Percentiles rank a stretch among this genome's conserved stretches.
phyloP scores from a whole-genome alignment of 2,113 vertebrate genomes.

The Pygathrix nemaeus region DNA sequence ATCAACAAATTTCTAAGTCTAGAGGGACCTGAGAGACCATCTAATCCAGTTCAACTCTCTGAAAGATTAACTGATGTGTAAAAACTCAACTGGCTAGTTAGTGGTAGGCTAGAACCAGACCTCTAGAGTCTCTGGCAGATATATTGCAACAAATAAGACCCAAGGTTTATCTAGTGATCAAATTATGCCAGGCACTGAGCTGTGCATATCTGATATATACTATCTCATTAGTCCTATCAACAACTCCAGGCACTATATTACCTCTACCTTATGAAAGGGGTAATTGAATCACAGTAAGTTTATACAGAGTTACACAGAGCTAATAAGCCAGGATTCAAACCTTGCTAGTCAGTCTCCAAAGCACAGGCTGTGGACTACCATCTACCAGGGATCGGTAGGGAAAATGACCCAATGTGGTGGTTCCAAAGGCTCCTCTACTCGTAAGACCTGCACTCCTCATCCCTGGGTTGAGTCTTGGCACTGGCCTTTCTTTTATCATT shows the following conservation, averaged over 20 bases:
- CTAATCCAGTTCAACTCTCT: background rate
- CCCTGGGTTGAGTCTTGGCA: background rate
- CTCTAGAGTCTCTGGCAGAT: background rate
- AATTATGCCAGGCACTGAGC: background rate
- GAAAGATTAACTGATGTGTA: background rate
- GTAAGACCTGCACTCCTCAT: background rate
- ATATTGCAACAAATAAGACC: background rate
- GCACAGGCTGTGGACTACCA: background rate
- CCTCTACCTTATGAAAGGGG: background rate
- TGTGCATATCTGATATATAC: background rate
- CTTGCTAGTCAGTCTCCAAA: background rate
- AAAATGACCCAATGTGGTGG: rapidly evolving
- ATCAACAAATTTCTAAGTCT: background rate
- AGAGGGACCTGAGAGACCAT: background rate
- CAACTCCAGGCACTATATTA: background rate
- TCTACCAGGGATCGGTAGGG: background rate
- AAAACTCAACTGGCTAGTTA: background rate
- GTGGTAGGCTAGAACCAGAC: no score
- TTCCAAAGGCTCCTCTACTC: background rate
- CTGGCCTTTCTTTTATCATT: background rate
- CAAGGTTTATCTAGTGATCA: background rate
- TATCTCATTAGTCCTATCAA: background rate
- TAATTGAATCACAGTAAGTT: background rate
- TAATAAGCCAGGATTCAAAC: background rate
- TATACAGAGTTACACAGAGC: background rate